Base-by-base conservation (phyloP, 2,797 vertebrate species). In the Lacerta agilis region DNA sequence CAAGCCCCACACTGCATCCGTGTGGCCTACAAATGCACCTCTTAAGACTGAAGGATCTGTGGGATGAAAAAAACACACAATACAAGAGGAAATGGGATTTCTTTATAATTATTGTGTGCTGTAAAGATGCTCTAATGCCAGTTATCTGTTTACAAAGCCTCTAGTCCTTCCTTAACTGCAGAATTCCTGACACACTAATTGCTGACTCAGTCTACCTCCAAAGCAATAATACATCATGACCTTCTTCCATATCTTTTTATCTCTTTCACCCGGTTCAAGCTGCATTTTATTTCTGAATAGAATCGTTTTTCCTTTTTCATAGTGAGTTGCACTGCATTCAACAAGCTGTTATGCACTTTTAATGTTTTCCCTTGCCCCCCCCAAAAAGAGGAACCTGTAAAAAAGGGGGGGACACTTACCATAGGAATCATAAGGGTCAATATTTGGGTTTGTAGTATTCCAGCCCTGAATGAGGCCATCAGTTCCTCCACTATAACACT, bases 401-500 rank as follows among this genome's bases (percentile, higher is more conserved):
- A 67, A 72, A n/a, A n/a, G 27, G 41, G 61, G 23, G 2, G 83
- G 27, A 58, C 87, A 94, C 91, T 0, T 96, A 99, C 99, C 99
- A 0, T 99, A 99, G 13, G 98, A 99, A 94, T 99, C 98, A 69
- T 99, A 99, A 79, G 99, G 98, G 93, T 99, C 99, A 0, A 99
- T 97, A 95, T 98, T 99, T 3, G 99, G 98, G 86, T 98, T 99
- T 83, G 98, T 98, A 67, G 97, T 99, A 96, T 97, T 99, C 99
- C 99, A 99, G 96, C 98, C 98, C 95, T 99, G 98, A 92, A 99
- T 99, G 82, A 98, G 97, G n/a, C 98, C 98, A 6, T 99, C 99
- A 0, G 98, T 96, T 9, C 99, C 99, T 1, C 99, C 99, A 18
- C 99, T 99, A 94, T 98, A 99, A 95, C 99, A 99, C 96, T 99